Evolutionary conservation across 1,140 invertebrate genomes (phyloP).

Genomic region (Dermatophagoides farinae): DNA sequence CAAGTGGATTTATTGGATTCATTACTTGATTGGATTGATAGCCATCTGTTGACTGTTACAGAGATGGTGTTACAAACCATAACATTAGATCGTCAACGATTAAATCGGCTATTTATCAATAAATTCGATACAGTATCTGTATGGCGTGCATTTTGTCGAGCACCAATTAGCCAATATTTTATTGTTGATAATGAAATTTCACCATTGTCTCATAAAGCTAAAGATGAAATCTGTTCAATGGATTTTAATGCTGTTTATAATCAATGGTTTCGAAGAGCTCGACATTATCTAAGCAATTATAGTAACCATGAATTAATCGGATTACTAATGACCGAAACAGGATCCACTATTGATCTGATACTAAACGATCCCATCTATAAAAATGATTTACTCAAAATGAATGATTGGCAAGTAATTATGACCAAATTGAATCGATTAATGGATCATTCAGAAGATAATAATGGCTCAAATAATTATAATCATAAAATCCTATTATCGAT

Average conservation of each 20-base stretch:
- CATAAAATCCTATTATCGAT: constrained; percentile 6
- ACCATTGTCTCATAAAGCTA: neutral
- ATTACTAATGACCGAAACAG: neutral
- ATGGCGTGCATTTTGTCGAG: constrained; percentile 6
- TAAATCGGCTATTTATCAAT: neutral
- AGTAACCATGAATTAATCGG: constrained; percentile 5
- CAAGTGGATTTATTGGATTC: constrained; percentile 3
- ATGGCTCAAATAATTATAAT: neutral
- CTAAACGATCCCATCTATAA: neutral
- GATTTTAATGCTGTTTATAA: constrained; percentile 8
- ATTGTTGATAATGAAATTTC: constrained; percentile 9
- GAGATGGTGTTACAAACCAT: constrained; percentile 1
- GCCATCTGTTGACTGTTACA: neutral
- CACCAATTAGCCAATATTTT: constrained; percentile 11
- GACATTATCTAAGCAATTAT: neutral
- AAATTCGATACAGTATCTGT: neutral
- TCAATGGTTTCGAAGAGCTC: neutral
- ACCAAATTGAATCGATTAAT: constrained; percentile 7
- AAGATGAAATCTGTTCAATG: constrained; percentile 7
- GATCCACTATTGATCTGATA: neutral
- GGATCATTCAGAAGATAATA: neutral
- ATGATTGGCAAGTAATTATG: constrained; percentile 8
- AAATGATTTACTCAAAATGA: constrained; percentile 2
- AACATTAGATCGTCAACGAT: neutral
- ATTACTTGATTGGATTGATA: constrained; percentile 3